Percentiles rank a stretch among this genome's conserved stretches.
These are phyloP conservation scores for Columba livia DNA, from an alignment of 2,113 vertebrate genomes.

Conservation along the genomic window DNA sequence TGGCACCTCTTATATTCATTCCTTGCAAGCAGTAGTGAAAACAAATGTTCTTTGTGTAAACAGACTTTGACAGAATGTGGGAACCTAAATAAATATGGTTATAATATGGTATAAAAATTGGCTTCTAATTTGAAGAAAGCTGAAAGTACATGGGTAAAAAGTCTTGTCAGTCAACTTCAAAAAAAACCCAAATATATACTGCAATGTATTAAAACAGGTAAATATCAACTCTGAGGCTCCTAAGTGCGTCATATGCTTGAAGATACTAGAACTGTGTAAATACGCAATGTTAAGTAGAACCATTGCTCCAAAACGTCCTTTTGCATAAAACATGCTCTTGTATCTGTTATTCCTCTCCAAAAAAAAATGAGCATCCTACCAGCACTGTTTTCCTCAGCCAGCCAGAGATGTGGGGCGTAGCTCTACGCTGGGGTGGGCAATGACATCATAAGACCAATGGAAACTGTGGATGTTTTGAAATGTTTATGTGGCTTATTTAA, in stretches of 20 bases:
- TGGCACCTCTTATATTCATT: slow-evolving; percentile 61
- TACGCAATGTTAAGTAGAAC: slow-evolving; percentile 27
- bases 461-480: slow-evolving; percentile 35
- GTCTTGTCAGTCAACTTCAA: not conserved
- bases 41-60: slow-evolving; percentile 72
- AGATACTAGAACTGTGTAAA: slow-evolving; percentile 12
- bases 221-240: slow-evolving; percentile 9
- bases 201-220: not conserved
- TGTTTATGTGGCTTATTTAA: not conserved
- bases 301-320: slow-evolving; percentile 20
- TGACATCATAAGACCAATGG: not conserved
- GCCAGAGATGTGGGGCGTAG: not conserved
- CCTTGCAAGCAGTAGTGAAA: slow-evolving; percentile 70
- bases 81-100: slow-evolving; percentile 69
- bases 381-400: not conserved
- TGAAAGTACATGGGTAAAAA: not conserved
- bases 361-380: slow-evolving; percentile 30
- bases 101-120: slow-evolving; percentile 62
- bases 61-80: slow-evolving; percentile 71
- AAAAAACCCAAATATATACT: not conserved
- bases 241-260: not conserved
- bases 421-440: not conserved
- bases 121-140: slow-evolving; percentile 2
- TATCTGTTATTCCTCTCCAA: not conserved
- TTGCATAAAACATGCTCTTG: not conserved